Evolutionary conservation across 2,888 invertebrate genomes (phyloP).

Genomic region (Apodemia mormo): DNA sequence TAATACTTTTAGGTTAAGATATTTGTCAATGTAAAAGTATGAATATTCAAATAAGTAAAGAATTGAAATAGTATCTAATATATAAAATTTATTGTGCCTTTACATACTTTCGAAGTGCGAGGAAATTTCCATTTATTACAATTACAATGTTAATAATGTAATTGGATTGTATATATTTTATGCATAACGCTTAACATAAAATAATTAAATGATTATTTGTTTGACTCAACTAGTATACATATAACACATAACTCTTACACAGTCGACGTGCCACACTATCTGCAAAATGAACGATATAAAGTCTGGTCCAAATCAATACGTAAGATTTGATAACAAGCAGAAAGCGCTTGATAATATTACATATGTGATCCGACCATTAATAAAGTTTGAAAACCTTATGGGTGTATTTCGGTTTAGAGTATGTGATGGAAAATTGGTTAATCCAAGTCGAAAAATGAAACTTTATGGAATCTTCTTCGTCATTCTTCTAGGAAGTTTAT

Average conservation of each 20-base stretch:
- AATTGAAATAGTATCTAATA: no score
- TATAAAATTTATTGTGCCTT: no score
- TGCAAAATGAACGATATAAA: not conserved
- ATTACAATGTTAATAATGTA: not conserved
- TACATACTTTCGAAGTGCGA: no score
- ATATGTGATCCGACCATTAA: conserved; percentile 38
- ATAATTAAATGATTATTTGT: not conserved
- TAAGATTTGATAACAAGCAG: not conserved
- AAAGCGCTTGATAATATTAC: conserved; percentile 7
- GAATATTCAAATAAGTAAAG: no score
- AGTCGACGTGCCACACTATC: not conserved
- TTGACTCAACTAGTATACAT: not conserved
- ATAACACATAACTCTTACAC: not conserved
- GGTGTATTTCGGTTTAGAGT: conserved; percentile 52
- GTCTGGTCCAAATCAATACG: not conserved
- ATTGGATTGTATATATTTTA: conserved; percentile 9
- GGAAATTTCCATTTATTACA: not conserved
- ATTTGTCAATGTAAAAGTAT: no score
- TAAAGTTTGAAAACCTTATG: conserved; percentile 45
- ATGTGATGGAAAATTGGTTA: conserved; percentile 39
- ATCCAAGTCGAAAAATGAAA: conserved; percentile 46
- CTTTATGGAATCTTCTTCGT: conserved; percentile 38
- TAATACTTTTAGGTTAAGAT: no score
- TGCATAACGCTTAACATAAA: not conserved
- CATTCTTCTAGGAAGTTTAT: conserved; percentile 35